Conservation (phyloP, 2,888 invertebrate species). For the Crematogaster levior region DNA sequence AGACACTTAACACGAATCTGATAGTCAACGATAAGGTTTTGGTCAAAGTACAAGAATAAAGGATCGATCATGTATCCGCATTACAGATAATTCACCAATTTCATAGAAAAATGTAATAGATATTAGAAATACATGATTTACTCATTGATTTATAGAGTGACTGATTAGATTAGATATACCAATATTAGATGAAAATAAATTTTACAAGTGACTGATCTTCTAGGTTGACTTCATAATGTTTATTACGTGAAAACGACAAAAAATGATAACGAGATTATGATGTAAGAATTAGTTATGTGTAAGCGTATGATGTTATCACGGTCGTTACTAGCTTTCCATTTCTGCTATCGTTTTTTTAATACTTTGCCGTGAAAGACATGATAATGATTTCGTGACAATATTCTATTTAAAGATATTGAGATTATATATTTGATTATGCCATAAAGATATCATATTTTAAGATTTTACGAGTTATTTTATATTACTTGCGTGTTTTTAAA, state of each 20-base stretch:
- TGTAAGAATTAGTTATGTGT: conserved; percentile 20
- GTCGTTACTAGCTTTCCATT: conserved; percentile 1
- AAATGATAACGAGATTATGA: conserved; percentile 47
- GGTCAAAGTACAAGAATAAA: not conserved
- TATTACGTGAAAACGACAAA: conserved; percentile 33
- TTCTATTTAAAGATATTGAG: conserved; percentile 12
- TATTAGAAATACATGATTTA: conserved; percentile 14
- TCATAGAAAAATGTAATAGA: conserved; percentile 43
- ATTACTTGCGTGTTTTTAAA: not conserved
- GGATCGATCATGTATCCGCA: not conserved
- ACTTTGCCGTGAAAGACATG: not conserved
- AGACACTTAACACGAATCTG: not conserved
- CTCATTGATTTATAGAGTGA: conserved; percentile 57
- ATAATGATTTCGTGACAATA: conserved; percentile 13
- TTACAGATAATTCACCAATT: conserved; percentile 7
- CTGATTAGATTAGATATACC: conserved; percentile 69
- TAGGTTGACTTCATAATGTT: conserved; percentile 22
- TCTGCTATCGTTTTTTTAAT: conserved; percentile 14
- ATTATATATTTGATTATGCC: not conserved
- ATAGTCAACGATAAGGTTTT: not conserved
- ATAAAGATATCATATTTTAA: not conserved
- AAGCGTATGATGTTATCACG: conserved; percentile 14
- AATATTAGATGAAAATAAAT: conserved; percentile 29
- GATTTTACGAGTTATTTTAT: not conserved
- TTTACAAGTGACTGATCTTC: not conserved